These are phyloP conservation scores for Paratilapia polleni DNA, from an alignment of 2,113 vertebrate species.

Conservation along the genomic window DNA sequence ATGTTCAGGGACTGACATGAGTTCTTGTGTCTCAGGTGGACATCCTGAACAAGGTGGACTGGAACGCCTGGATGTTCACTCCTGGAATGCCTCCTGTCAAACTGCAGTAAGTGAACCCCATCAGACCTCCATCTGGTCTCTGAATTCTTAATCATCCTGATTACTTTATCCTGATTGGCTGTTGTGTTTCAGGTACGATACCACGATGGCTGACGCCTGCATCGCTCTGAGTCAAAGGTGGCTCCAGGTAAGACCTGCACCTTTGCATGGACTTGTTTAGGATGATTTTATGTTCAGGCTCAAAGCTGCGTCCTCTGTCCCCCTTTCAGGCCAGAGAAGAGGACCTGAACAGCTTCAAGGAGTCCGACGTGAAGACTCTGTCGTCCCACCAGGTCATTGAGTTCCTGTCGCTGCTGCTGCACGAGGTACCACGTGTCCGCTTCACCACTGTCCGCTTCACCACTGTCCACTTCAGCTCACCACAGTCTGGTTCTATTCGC, in stretches of 20 bases:
- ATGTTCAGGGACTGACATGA: neutral
- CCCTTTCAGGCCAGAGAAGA: slow-evolving; percentile 84
- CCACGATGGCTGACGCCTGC: slow-evolving; percentile 88
- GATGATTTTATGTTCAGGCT: neutral
- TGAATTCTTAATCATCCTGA: neutral
- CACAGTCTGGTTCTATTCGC: neutral
- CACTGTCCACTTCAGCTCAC: neutral
- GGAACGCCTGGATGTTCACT: slow-evolving; percentile 92
- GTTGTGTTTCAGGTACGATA: slow-evolving; percentile 87
- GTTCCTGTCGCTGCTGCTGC: slow-evolving; percentile 88
- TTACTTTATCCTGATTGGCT: neutral
- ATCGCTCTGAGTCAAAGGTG: slow-evolving; percentile 87
- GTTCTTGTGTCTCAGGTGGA: slow-evolving; percentile 80
- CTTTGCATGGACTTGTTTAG: neutral
- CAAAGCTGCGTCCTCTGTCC: neutral
- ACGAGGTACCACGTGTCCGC: slow-evolving; percentile 78
- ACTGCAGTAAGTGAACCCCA: slow-evolving; percentile 82
- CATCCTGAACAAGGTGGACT: slow-evolving; percentile 92
- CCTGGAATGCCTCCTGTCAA: slow-evolving; percentile 93
- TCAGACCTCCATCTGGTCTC: neutral
- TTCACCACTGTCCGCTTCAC: neutral
- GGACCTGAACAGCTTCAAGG: slow-evolving; percentile 84
- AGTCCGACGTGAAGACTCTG: slow-evolving; percentile 85
- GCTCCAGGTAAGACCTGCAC: slow-evolving; percentile 80
- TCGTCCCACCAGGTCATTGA: slow-evolving; percentile 93